Evolutionary conservation across 2,888 invertebrate species (phyloP), one percentile per base, ranked within the genome.

Genomic region (Chrysolina americana): DNA sequence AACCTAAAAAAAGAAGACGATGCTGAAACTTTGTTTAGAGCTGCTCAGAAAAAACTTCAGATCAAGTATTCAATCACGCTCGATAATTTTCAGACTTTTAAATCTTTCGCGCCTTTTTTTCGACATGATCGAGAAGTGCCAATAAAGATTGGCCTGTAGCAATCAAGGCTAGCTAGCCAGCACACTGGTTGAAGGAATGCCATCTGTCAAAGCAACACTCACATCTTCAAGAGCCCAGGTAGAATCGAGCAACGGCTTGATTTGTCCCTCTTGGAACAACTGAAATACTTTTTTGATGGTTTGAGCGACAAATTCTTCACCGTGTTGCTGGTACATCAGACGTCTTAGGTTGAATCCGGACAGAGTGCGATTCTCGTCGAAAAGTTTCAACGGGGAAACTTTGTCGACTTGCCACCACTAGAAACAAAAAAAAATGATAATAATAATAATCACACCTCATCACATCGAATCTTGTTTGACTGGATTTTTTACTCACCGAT

Each of bases 381-480:
- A 96, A 83, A 96, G 89, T 89, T 95, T 96, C 88, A 96, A 92
- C 9, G 96, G 96, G 5, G 94, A 95, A 78, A 96, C 93, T 89
- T 96, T 96, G 89, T 96, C 96, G 76, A 96, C 95, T 89, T 96
- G 96, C 96, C 96, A 96, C 96, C 96, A 96, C 94, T 94, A 87
- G 10, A 80, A 87, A 87, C 76, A 82, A 9, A n/a, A n/a, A n/a
- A n/a, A n/a, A n/a, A n/a, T n/a, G n/a, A n/a, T n/a, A n/a, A n/a
- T n/a, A n/a, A n/a, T n/a, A n/a, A n/a, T n/a, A n/a, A n/a, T n/a
- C n/a, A n/a, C n/a, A n/a, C n/a, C n/a, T n/a, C n/a, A n/a, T n/a
- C n/a, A n/a, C n/a, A n/a, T n/a, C n/a, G n/a, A n/a, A n/a, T n/a
- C n/a, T n/a, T n/a, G n/a, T n/a, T n/a, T n/a, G n/a, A n/a, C n/a